Base-by-base conservation (phyloP, 2,113 vertebrate genomes). In the Menura novaehollandiae region DNA sequence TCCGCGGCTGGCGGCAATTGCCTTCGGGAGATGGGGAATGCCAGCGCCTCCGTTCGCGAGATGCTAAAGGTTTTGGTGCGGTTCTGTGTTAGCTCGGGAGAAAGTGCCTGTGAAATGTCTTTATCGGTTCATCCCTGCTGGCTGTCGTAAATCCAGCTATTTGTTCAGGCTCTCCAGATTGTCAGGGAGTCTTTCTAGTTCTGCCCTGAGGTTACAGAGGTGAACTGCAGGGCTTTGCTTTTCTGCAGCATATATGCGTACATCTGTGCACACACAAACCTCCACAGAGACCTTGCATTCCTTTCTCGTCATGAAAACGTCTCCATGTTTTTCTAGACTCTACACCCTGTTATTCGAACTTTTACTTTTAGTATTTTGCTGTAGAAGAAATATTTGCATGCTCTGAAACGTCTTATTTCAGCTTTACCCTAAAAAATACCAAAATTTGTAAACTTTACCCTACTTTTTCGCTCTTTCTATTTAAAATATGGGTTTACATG, bases 1-100 rank as follows among this genome's bases (percentile, higher is more conserved):
- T 41, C 39, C 10, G 39, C 18, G 14, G 20, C 23, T 26, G 67
- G 21, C 2, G n/a, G 0, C 11, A 0, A 0, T 14, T 13, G 43
- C 15, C 44, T n/a, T 5, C 9, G 23, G 41, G 44, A 35, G 6
- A 5, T 8, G 12, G 35, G 27, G 44, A 13, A 9, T 44, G 24
- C 4, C 14, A 1, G 21, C 18, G 15, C 7, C 35, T 23, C 23
- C 17, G 4, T 11, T 23, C 10, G 0, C 2, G 43, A 19, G 64
- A 4, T 7, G 0, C 6, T 18, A 6, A 5, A 20, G 41, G 35
- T 2, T 22, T 22, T 12, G 53, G 28, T 11, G 43, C 47, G 4
- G 1, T 23, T 69, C 28, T 30, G 20, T 20, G 43, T 55, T 67
- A 60, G 85, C 76, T 78, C 20, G 22, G 5, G 53, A 53, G 46